Base-by-base conservation (phyloP, 2,797 vertebrate species). In the Liasis olivaceus region DNA sequence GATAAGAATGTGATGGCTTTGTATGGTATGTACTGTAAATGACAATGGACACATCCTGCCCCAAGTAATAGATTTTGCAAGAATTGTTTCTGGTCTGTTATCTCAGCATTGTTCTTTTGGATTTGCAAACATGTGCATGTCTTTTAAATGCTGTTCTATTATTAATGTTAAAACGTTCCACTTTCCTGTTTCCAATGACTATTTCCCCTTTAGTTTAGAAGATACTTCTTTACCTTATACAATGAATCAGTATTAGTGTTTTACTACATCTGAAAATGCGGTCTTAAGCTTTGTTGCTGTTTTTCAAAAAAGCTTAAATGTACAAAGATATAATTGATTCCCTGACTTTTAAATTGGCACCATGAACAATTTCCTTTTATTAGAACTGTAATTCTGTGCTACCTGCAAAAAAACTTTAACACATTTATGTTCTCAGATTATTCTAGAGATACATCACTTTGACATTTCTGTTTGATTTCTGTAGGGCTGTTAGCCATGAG, bases 181-280 rank as follows among this genome's bases (percentile, higher is more conserved):
- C 98, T 98, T 99, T 99, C 99, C 98, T 99, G 98, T 98, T 98
- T 98, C 96, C 98, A 95, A 96, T 96, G 96, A 98, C 98, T 96
- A 95, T 99, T 99, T 98, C 98, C 99, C 98, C 97, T 97, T 95
- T 91, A 96, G 97, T 97, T 99, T 98, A 98, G 63, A 98, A 94
- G 98, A 98, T 97, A 98, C 98, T 99, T 98, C 98, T 98, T 97
- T 96, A 92, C 92, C 66, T 96, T 94, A 96, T 97, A 97, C 96
- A 91, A 91, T 97, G 97, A 97, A 98, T 98, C 97, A 93, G 96
- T 92, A 91, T 77, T 94, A 93, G 85, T 2, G 15, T 89, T 63
- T 24, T 89, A n/a, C 92, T n/a, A 47, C 95, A 94, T 92, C 69
- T 93, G 95, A 86, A 91, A 7, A 91, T 93, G 2, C 66, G 62